Base-by-base conservation (phyloP, 2,888 invertebrate genomes). In the Calliscelio sp. region DNA sequence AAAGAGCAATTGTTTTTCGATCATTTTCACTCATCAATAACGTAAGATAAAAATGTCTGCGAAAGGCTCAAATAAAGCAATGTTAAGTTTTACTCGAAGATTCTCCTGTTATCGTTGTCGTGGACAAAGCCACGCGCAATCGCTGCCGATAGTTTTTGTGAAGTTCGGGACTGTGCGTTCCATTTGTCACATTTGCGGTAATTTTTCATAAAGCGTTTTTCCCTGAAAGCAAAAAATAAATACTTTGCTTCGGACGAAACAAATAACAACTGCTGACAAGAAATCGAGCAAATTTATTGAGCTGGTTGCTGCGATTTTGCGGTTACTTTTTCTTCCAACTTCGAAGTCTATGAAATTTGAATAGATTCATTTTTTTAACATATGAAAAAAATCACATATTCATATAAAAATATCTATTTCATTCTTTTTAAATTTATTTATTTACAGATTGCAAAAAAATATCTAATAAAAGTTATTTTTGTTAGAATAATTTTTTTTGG, bases 131-230 rank as follows among this genome's bases (percentile, higher is more conserved):
- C 14, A 25, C 49, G 68, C 61, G 35, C 80, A 74, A 82, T 81
- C 81, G 49, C 71, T 65, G 82, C 65, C 16, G 51, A 49, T 14
- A 32, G 78, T 80, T 80, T 80, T 80, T 79, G 61, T 61, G 35
- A 22, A 22, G 51, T 51, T 14, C 32, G 35, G 59, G 24, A 16
- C 51, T 22, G 35, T 41, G 66, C 38, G 61, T 71, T 57, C 77
- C 71, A 82, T 82, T 82, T 77, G 77, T 82, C 82, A 82, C 82
- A 77, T 77, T 77, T 65, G 65, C 44, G 63, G 77, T 77, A 82
- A 82, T 82, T 82, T 82, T 70, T 82, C 77, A 82, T 77, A 82
- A 71, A 71, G 41, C n/a, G 65, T 65, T 82, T 71, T 81, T 70
- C 75, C 41, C 63, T 8, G 25, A 22, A 18, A 6, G 24, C 46